Evolutionary conservation across 2,113 vertebrate species (phyloP), one percentile per base, ranked within the genome.

Genomic region (Copsychus sechellarum): DNA sequence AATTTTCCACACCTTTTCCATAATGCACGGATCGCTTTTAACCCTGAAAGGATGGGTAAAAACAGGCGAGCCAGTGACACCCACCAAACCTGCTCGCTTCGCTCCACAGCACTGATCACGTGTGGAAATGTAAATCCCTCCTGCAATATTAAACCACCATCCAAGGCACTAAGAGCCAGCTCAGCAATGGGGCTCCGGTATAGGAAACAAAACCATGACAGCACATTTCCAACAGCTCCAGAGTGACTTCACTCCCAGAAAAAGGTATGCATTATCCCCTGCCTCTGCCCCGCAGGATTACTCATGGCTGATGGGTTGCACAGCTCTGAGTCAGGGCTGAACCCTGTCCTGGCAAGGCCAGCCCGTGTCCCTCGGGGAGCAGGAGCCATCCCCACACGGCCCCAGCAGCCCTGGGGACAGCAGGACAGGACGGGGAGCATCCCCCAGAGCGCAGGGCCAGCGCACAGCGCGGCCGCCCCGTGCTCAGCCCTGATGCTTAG

Each of bases 81-180:
- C 92, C 76, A 90, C 90, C 71, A 83, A 97, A 95, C 65, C 67
- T 64, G 90, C 86, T 93, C 61, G 36, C 54, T 92, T 20, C 10
- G 2, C 57, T 93, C 64, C 82, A 80, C 47, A 33, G 83, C 67
- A 3, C 83, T 16, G 72, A 83, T 79, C 64, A 57, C 56, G 65
- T 43, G 62, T 60, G 67, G 94, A 65, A 81, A 89, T 70, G 90
- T 67, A 82, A 88, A 95, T 92, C 88, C 50, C 66, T 81, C 61
- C 81, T 5, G 22, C 67, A 92, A 67, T 12, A 86, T 19, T 77
- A 72, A 93, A 85, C 90, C 4, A 1, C 66, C 7, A 1, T 60
- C 73, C 85, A 9, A 64, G 54, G 72, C 78, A 51, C 80, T 20
- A 76, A 31, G 38, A 96, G 82, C 53, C 10, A 3, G 78, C 88